Percentiles rank a stretch among this genome's conserved stretches.
Evolutionary conservation across 2,888 invertebrate genomes (phyloP).

Genomic region (Exephanes ischioxanthus): DNA sequence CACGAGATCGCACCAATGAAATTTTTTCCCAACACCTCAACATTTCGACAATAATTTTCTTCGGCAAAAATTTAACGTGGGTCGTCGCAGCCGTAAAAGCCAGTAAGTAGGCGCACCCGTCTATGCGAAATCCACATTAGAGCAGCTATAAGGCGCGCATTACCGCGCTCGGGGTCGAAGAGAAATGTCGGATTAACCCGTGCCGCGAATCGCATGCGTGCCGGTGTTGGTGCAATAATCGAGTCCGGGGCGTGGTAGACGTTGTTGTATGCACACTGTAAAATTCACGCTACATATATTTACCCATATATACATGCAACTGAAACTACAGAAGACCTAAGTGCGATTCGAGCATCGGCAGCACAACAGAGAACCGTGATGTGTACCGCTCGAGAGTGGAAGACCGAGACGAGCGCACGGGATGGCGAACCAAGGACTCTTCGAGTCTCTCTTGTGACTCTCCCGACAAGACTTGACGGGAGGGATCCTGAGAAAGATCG

Average conservation of each 20-base stretch:
- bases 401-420: slow-evolving; percentile 54
- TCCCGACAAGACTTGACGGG: slow-evolving; percentile 42
- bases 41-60: background rate
- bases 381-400: slow-evolving; percentile 38
- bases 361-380: slow-evolving; percentile 54
- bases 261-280: background rate
- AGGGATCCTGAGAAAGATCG: slow-evolving; percentile 74
- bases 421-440: slow-evolving; percentile 75
- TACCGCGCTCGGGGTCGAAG: slow-evolving; percentile 22
- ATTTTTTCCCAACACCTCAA: background rate
- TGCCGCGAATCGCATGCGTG: slow-evolving; percentile 15
- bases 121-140: slow-evolving; percentile 11
- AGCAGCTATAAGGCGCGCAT: background rate
- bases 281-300: background rate
- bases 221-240: slow-evolving; percentile 42
- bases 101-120: slow-evolving; percentile 14
- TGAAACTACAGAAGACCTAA: slow-evolving; percentile 32
- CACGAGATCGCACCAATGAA: too few species aligned
- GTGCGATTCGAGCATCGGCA: slow-evolving; percentile 26
- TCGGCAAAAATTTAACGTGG: background rate
- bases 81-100: background rate
- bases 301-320: background rate
- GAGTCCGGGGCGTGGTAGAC: slow-evolving; percentile 62
- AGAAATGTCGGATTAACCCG: slow-evolving; percentile 37
- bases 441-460: slow-evolving; percentile 65